Base-by-base conservation (phyloP, 2,888 invertebrate genomes). In the Caenorhabditis sinica region DNA sequence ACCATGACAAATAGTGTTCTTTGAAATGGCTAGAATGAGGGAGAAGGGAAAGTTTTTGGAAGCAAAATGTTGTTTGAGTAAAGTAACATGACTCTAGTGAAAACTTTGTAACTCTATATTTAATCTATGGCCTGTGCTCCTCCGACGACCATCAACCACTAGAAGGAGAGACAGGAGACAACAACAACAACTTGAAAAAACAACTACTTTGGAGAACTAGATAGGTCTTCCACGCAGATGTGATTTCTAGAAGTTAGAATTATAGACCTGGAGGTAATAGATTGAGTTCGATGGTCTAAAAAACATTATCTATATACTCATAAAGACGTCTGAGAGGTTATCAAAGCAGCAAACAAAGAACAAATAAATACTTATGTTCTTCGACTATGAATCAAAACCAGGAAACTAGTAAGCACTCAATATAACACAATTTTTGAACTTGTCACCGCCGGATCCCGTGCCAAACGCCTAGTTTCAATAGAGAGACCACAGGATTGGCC, bases 1-100 rank as follows among this genome's bases (percentile, higher is more conserved):
- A 33, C 28, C 51, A 68, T 61, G 69, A 77, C 60, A 69, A 77
- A 77, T 69, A 69, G 45, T n/a, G 61, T 53, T 51, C 33, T 66
- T 23, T 33, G 61, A 23, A 9, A 6, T 45, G 40, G 17, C 30
- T 36, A 25, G 15, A 30, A 20, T 8, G 15, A 15, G 9, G 2
- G 20, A 28, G 56, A 75, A 65, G 25, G 28, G 51, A 49, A 43
- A 30, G 11, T 36, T 65, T 40, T 40, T 17, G 43, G 17, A 60
- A 33, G 2, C 20, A n/a, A 49, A 45, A 6, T 43, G 33, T 25
- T 73, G 43, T 49, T 65, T 66, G 75, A 75, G 65, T 49, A 49
- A 11, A 20, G 49, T 68, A 53, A 68, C 56, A 33, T 13, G 43
- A 71, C 17, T 49, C 51, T 60, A 40, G 43, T 13, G 53, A 58